Percentiles rank a stretch among this genome's conserved stretches.
Evolutionary conservation across 1,140 invertebrate species (phyloP).

Genomic region (Aleiodes sp.): DNA sequence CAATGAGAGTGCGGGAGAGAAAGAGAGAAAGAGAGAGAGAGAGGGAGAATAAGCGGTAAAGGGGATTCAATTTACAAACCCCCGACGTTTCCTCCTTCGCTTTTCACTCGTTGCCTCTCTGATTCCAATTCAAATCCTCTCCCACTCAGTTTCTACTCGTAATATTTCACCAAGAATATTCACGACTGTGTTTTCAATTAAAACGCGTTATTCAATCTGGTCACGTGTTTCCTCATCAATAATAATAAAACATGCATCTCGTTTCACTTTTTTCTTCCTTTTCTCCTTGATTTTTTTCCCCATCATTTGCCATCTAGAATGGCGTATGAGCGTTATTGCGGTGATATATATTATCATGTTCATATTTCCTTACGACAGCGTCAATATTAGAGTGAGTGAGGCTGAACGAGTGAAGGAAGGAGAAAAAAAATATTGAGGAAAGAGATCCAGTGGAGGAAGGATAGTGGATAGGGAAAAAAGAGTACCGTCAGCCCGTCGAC

Average conservation of each 20-base stretch:
- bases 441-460: no score
- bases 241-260: not conserved
- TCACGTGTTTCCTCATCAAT: constrained; percentile 8
- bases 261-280: not conserved
- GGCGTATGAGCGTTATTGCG: not conserved
- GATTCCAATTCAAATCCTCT: constrained; percentile 7
- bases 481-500: constrained; percentile 33
- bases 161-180: constrained; percentile 27
- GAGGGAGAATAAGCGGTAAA: not conserved
- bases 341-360: not conserved
- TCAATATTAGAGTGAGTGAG: constrained; percentile 24
- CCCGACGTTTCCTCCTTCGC: not conserved
- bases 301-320: not conserved
- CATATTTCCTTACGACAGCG: constrained; percentile 15
- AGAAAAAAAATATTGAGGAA: constrained; percentile 22
- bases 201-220: constrained; percentile 15
- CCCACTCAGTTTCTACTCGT: not conserved
- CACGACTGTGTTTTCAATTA: constrained; percentile 26
- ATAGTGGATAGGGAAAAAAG: constrained; percentile 17
- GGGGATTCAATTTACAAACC: constrained; percentile 32
- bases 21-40: not conserved
- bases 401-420: not conserved
- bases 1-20: not conserved
- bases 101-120: constrained; percentile 14
- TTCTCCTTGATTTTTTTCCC: not conserved